Evolutionary conservation across 30 jellyfish, hydroid and myxozoan species (phyloP), one percentile per base, ranked within the genome.

Genomic region (Rhopilema esculentum): DNA sequence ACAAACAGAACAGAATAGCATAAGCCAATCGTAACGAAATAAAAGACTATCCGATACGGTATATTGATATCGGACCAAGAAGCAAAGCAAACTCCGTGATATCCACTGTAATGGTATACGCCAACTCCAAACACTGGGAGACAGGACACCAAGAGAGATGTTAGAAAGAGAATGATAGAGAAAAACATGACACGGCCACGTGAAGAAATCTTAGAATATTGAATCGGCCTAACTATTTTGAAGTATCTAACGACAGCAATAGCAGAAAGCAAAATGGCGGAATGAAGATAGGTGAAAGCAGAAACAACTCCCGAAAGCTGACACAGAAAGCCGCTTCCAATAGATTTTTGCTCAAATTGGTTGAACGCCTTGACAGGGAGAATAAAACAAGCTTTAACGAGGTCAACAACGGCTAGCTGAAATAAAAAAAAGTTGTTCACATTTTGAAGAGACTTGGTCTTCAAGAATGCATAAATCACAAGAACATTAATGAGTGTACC

Each of bases 81-180:
- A 17, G 95, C 71, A 67, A 91, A 91, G 68, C 95, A 84, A 0
- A 91, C 77, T 16, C 97, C 97, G 67, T 91, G 97, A 62, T 40
- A 27, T 22, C 61, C 18, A 49, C 97, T 91, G 80, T 65, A 84
- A 12, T 17, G 53, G 87, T 91, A 91, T 18, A 30, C 72, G 16
- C 97, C 97, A 64, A 91, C 88, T 19, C 91, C 91, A 66, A 91
- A 33, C 0, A 76, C 53, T n/a, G 98, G 98, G 26, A 93, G 84
- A 20, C 83, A 15, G 49, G 97, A 92, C 0, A 93, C 62, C 0
- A 77, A 19, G 57, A 75, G 15, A 24, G 79, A 80, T 4, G 63
- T 32, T 33, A 70, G 4, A 24, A 82, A 18, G 69, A 64, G 24
- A 57, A 74, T 8, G 49, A 61, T 26, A 16, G 80, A 70, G 68